Conservation (phyloP, 2,888 invertebrate genomes). For the Aricia artaxerxes region DNA sequence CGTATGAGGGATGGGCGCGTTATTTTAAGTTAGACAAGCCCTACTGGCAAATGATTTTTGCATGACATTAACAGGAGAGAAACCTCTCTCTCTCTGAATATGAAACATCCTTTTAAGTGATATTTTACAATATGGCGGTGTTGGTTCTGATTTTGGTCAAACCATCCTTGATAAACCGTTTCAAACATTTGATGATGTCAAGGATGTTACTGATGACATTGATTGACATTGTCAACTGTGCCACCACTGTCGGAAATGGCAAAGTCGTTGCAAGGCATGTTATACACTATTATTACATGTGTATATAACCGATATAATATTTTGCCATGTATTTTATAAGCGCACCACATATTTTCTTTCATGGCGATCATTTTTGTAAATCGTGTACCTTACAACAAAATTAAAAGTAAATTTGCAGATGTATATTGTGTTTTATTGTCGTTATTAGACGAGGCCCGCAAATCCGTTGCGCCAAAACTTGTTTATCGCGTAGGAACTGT, state of each 20-base stretch:
- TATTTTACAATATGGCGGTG: not conserved
- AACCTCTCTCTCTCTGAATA: too few relatives aligned
- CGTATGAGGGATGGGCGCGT: too few relatives aligned
- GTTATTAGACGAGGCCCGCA: too few relatives aligned
- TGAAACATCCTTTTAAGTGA: not conserved
- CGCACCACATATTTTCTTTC: not conserved
- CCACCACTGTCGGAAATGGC: not conserved
- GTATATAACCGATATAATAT: not conserved
- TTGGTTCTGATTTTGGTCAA: not conserved
- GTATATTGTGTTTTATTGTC: conserved; percentile 10
- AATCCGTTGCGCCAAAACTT: too few relatives aligned
- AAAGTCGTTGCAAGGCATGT: not conserved
- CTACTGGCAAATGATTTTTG: not conserved
- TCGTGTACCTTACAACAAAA: conserved; percentile 26
- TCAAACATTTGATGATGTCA: not conserved
- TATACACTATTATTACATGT: not conserved
- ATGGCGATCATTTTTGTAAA: conserved; percentile 13
- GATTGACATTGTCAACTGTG: not conserved
- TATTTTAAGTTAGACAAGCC: too few relatives aligned
- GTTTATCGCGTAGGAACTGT: too few relatives aligned
- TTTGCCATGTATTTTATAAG: conserved; percentile 11
- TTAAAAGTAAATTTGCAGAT: conserved; percentile 30
- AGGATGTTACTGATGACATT: not conserved
- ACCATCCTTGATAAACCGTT: too few relatives aligned
- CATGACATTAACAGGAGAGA: not conserved